phyloP scores from a whole-genome alignment of 1,140 invertebrate genomes.

The Andrena cerasifolii region DNA sequence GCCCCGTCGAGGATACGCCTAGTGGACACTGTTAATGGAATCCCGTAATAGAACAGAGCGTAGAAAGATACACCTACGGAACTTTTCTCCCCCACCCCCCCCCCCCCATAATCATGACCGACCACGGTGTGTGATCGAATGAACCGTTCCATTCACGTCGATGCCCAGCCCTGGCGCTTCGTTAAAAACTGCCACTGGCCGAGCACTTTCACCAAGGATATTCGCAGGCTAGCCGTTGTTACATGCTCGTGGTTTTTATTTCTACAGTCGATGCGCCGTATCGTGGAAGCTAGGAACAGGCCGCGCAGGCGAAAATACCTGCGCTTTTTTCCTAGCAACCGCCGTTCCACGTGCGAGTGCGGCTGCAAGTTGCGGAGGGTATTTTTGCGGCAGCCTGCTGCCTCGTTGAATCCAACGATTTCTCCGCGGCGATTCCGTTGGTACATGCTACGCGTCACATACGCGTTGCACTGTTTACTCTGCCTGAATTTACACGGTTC shows the following conservation, averaged over 20 bases:
- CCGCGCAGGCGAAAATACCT: too few relatives aligned
- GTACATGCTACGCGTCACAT: too few relatives aligned
- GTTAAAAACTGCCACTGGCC: constrained; percentile 19
- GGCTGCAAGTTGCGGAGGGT: too few relatives aligned
- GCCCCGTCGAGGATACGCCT: neutral
- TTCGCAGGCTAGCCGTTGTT: constrained; percentile 12
- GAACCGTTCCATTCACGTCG: neutral
- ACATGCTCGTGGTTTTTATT: neutral
- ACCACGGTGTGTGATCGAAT: constrained; percentile 14
- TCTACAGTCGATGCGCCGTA: constrained; percentile 1
- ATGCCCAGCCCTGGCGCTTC: neutral
- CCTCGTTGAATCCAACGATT: too few relatives aligned
- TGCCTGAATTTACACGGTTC: too few relatives aligned
- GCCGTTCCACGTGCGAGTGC: too few relatives aligned
- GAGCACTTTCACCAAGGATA: constrained; percentile 15
- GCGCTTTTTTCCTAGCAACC: too few relatives aligned
- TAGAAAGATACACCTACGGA: constrained; percentile 1
- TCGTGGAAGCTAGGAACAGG: neutral
- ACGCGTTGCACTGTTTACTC: too few relatives aligned
- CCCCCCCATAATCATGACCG: constrained; percentile 17
- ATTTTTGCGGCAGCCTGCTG: too few relatives aligned
- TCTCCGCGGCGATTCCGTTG: too few relatives aligned
- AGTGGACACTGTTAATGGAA: constrained; percentile 1
- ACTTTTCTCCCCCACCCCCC: too few relatives aligned
- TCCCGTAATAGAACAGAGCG: neutral